phyloP scores from a whole-genome alignment of 2,797 vertebrate genomes.

The Parauchenoglanis ngamensis region DNA sequence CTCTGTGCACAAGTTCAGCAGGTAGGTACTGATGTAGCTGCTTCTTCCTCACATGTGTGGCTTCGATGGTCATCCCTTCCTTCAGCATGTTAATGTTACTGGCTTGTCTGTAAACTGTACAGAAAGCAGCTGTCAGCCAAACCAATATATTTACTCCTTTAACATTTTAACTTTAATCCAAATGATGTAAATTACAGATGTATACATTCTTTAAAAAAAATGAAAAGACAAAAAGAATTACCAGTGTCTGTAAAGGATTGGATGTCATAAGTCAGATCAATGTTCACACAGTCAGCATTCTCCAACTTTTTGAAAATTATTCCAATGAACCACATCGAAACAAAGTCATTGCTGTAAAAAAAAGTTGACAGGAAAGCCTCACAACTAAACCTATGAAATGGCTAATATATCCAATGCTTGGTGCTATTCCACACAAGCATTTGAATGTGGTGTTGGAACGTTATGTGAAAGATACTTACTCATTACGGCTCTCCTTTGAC shows the following conservation, averaged over 20 bases:
- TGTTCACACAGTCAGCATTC: slow-evolving; percentile 89
- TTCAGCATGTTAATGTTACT: slow-evolving; percentile 93
- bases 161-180: not conserved
- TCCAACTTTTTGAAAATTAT: slow-evolving; percentile 95
- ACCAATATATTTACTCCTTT: not conserved
- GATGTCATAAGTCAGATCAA: slow-evolving; percentile 95
- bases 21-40: slow-evolving; percentile 94
- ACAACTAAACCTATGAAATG: not conserved
- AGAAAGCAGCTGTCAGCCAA: not conserved
- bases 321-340: slow-evolving; percentile 98
- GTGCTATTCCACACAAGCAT: not conserved
- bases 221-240: slow-evolving; percentile 57
- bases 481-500: slow-evolving; percentile 81
- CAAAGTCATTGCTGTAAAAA: slow-evolving; percentile 79
- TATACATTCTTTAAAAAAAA: too few species aligned
- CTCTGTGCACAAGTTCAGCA: slow-evolving; percentile 86
- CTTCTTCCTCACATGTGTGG: slow-evolving; percentile 92
- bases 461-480: slow-evolving; percentile 75
- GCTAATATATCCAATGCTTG: not conserved
- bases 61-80: slow-evolving; percentile 96
- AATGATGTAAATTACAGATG: not conserved
- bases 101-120: slow-evolving; percentile 92
- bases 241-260: slow-evolving; percentile 97
- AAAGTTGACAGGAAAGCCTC: slow-evolving; percentile 2
- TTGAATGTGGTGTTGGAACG: not conserved